Base-by-base conservation (phyloP, 2,113 vertebrate species). In the Lasiurus cinereus region DNA sequence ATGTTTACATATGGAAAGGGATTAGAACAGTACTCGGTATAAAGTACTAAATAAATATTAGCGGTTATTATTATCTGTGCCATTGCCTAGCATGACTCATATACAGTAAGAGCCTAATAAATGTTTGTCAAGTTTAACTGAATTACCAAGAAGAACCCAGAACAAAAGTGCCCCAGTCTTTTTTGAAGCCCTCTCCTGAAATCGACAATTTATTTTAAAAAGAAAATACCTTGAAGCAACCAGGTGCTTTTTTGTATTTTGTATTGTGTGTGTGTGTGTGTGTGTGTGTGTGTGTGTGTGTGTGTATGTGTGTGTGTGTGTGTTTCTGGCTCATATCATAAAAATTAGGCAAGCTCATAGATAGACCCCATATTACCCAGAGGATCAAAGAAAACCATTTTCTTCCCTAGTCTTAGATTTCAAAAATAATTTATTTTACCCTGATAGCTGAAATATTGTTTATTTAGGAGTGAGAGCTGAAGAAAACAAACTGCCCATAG, bases 311-410 rank as follows among this genome's bases (percentile, higher is more conserved):
- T 11, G 18, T 56, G 22, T 50, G 19, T 59, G 56, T 62, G 22
- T 27, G 9, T 27, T 56, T 52, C 52, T 62, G 78, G 6, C 27
- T 59, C 31, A 5, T 54, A 59, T 46, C 12, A n/a, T 54, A 88
- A 90, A 76, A 86, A 33, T 29, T 67, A 85, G 24, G 67, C 39
- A 93, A 87, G 12, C 56, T 83, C 54, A 88, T 59, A 78, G 50
- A 88, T 7, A 69, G 31, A 8, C 54, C 6, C 69, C 24, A 43
- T 19, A 88, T 83, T 29, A 50, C 18, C 21, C n/a, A 52, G 9
- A 84, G n/a, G 48, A 79, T 84, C 82, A 94, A 94, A 94, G 78
- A 46, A 93, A 86, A 31, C 6, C 4, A 73, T 67, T 95, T 91
- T 39, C 48, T 83, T 92, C 46, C 15, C 46, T 78, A 39, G 21